Percentiles rank a stretch among this genome's conserved stretches.
Evolutionary conservation across 2,797 vertebrate species (phyloP).

Genomic region (Microctenopoma steveboyesi): DNA sequence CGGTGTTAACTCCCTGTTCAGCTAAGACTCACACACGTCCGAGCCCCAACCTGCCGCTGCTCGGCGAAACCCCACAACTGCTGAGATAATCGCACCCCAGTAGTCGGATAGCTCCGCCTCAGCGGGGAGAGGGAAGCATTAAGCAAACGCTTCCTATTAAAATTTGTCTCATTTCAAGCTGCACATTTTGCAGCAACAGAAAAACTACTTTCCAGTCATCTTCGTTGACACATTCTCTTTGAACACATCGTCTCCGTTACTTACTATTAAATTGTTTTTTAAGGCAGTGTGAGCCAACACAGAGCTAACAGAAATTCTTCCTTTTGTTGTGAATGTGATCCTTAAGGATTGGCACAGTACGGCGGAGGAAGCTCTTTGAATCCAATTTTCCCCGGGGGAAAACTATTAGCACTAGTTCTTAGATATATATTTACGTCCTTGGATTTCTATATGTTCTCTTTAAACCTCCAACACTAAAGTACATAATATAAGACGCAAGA

Average conservation of each 20-base stretch:
- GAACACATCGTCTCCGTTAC: neutral
- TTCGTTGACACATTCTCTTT: neutral
- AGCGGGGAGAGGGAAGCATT: neutral
- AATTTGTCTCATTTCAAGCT: neutral
- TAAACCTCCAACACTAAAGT: neutral
- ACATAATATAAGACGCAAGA: neutral
- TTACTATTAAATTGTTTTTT: neutral
- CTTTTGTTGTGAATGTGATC: conserved; percentile 21
- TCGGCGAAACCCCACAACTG: conserved; percentile 1
- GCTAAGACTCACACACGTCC: neutral
- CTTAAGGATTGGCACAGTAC: conserved; percentile 21
- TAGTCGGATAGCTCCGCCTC: conserved; percentile 21
- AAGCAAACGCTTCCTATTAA: conserved; percentile 3
- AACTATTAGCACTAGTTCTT: conserved; percentile 31
- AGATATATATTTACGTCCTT: conserved; percentile 16
- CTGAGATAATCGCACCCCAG: conserved; percentile 9
- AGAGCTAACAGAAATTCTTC: neutral
- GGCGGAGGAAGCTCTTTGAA: conserved; percentile 23
- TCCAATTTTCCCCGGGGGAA: conserved; percentile 34
- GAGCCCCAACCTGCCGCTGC: conserved; percentile 13
- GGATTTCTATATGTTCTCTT: conserved; percentile 1
- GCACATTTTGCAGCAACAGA: neutral
- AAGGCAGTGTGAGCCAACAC: neutral
- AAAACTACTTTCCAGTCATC: neutral
- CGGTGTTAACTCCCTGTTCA: neutral